Base-by-base conservation (phyloP, 2,888 invertebrate genomes). In the Prionchulus punctatus region DNA sequence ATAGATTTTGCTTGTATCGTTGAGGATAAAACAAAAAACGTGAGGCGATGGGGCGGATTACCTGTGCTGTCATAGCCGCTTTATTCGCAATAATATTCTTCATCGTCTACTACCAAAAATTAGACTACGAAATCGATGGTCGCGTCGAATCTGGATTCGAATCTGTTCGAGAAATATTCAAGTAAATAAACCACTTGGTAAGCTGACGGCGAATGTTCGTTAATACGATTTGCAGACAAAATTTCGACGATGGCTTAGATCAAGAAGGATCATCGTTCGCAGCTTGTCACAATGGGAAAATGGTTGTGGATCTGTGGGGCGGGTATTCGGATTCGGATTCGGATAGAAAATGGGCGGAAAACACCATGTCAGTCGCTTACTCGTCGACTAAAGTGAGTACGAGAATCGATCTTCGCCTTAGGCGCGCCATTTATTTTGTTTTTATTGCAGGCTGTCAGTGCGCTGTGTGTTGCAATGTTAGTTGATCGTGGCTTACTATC, bases 231-330 rank as follows among this genome's bases (percentile, higher is more conserved):
- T 66, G 18, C 57, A 73, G 73, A 53, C 56, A 64, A 7, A 71
- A 69, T 59, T 63, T 72, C 30, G 63, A 64, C 25, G 61, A 59
- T 45, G 69, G 70, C 12, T 49, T 65, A 21, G 73, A 73, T 57
- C 62, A 60, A 30, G 62, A 62, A 1, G 73, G 73, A 2, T 70
- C 68, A 2, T 67, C 69, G 31, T 72, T 74, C 63, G 67, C 72
- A n/a, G 72, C 71, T 3, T 74, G 70, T 58, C 66, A 70, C 57
- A 62, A 65, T 54, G 72, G 71, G 18, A 59, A 68, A 43, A 61
- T 68, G 18, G 71, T 72, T 2, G 70, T 72, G 1, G 68, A 72
- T 58, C 45, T 74, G 7, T 73, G 71, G 70, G 74, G 72, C 30
- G 74, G 74, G 28, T 69, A 67, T 59, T 71, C 71, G 2, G 72